Percentiles rank a stretch among this genome's conserved stretches.
phyloP scores from a whole-genome alignment of 2,888 invertebrate genomes.

The Operophtera brumata region DNA sequence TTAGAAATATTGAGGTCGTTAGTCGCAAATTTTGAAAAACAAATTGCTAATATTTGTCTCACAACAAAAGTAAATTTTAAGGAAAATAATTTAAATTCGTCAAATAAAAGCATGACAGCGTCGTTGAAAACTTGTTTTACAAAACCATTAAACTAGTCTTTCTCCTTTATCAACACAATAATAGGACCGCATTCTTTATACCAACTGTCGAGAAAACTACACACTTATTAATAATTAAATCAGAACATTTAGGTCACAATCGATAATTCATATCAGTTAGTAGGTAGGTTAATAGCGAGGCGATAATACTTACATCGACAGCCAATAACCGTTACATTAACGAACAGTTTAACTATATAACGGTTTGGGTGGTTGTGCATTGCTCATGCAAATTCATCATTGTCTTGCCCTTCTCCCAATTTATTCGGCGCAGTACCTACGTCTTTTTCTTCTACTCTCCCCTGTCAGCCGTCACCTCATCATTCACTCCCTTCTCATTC shows the following conservation, averaged over 20 bases:
- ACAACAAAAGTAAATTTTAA: too few relatives aligned
- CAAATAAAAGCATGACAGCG: too few relatives aligned
- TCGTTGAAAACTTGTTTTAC: too few relatives aligned
- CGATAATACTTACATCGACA: slow-evolving; percentile 22
- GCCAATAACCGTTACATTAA: slow-evolving; percentile 17
- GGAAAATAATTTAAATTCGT: too few relatives aligned
- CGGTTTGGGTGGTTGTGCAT: slow-evolving; percentile 1
- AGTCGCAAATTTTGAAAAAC: too few relatives aligned
- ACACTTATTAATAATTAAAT: slow-evolving; percentile 10
- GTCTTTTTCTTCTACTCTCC: too few relatives aligned
- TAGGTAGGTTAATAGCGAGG: slow-evolving; percentile 27
- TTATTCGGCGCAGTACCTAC: too few relatives aligned
- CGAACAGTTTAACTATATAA: slow-evolving; percentile 20
- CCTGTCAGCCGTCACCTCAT: too few relatives aligned
- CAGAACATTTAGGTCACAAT: slow-evolving; percentile 16
- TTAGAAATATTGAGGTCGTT: too few relatives aligned
- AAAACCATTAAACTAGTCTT: not conserved
- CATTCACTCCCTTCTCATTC: too few relatives aligned
- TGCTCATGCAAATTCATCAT: not conserved
- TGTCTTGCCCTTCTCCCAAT: too few relatives aligned
- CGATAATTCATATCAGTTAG: slow-evolving; percentile 30
- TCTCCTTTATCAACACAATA: not conserved
- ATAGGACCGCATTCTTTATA: slow-evolving; percentile 10
- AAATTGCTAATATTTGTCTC: too few relatives aligned
- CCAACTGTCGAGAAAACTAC: slow-evolving; percentile 13